phyloP scores from a whole-genome alignment of 2,888 invertebrate species.

The Druceiella hillmani region DNA sequence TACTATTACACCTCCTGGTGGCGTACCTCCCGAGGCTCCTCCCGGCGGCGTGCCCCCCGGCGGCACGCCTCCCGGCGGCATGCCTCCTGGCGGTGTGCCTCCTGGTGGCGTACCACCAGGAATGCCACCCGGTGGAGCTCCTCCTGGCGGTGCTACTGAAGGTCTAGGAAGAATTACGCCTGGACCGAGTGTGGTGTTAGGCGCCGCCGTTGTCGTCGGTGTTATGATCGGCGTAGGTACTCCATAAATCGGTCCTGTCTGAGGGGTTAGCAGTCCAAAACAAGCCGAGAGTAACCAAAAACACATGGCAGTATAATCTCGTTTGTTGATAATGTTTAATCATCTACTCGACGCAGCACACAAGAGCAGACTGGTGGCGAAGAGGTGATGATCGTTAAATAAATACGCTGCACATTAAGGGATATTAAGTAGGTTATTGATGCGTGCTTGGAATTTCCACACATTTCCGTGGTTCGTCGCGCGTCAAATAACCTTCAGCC shows the following conservation, averaged over 20 bases:
- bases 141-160: conserved; percentile 14
- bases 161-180: conserved; percentile 3
- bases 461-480: too few species aligned
- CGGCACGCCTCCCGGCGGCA: conserved; percentile 20
- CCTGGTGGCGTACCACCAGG: conserved; percentile 9
- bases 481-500: too few species aligned
- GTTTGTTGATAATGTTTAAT: too few species aligned
- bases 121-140: conserved; percentile 8
- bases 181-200: conserved; percentile 23
- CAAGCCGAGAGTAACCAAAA: conserved; percentile 48
- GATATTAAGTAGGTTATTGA: too few species aligned
- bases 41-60: conserved; percentile 14
- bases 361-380: too few species aligned
- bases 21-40: conserved; percentile 7
- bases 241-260: conserved; percentile 34
- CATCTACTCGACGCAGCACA: too few species aligned
- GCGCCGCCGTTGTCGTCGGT: conserved; percentile 33
- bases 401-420: too few species aligned
- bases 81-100: conserved; percentile 12
- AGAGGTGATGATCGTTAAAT: too few species aligned
- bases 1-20: conserved; percentile 6
- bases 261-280: conserved; percentile 39
- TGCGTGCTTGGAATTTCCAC: too few species aligned
- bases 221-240: conserved; percentile 39
- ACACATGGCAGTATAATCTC: too few species aligned